Evolutionary conservation across 1,140 invertebrate genomes (phyloP), one percentile per base, ranked within the genome.

Genomic region (Coelopa frigida): DNA sequence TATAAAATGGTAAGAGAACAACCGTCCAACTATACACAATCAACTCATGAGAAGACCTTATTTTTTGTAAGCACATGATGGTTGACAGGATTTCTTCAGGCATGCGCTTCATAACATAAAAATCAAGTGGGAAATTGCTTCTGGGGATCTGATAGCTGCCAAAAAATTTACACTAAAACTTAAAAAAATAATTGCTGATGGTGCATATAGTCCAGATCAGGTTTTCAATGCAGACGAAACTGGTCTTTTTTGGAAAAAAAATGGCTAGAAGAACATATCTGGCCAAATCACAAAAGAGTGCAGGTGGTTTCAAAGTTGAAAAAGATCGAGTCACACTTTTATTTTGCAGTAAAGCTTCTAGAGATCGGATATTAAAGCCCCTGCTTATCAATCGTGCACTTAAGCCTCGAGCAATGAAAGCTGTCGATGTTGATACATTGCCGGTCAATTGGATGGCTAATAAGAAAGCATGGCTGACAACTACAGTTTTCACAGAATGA

Each of bases 311-410:
- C 55, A 73, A 73, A 55, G 56, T 61, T 21, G 56, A 55, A 15
- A 75, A 74, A 53, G 70, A 75, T 58, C 54, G 70, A 32, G 29
- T 73, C 3, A 73, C 70, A 49, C 51, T 77, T 43, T 47, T 70
- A 18, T 49, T 63, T 43, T 53, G 52, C 41, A 52, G 40, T 24
- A 49, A 49, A n/a, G 40, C 47, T n/a, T 49, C 29, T 23, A 68
- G 71, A n/a, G 58, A 71, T 56, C 60, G 49, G 18, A 65, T 67
- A 27, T 44, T 72, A 20, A 73, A 75, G 55, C 68, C 68, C 33
- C 45, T 75, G 38, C 46, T 73, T 20, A 58, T 75, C 33, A 67
- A 74, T 58, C 53, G 57, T 43, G 27, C 40, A n/a, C 11, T 65
- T 56, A 70, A 67, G 55, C 70, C 67, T 43, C 53, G 62, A 51